A percentile compares a stretch with the other conserved stretches of the same genome.
Evolutionary conservation across 2,113 vertebrate genomes (phyloP).

Genomic region (Callopanchax toddi): DNA sequence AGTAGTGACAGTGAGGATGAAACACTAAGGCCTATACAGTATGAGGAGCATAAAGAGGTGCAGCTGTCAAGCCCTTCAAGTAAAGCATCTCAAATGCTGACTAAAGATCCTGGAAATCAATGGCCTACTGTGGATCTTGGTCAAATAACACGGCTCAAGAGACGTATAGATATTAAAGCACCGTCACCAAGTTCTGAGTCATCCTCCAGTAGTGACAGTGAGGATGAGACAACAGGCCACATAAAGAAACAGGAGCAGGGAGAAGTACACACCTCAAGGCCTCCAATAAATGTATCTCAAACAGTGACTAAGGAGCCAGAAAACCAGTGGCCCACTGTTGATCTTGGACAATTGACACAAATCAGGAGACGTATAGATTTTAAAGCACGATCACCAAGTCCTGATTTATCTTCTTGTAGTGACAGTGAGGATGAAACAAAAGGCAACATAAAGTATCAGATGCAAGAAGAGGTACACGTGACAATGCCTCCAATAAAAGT

Average conservation of each 20-base stretch:
- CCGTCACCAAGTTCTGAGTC: neutral
- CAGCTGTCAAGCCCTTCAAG: neutral
- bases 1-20: slow-evolving; percentile 35
- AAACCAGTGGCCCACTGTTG: neutral
- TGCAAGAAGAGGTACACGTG: neutral
- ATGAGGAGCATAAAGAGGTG: neutral
- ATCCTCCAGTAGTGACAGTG: slow-evolving; percentile 41
- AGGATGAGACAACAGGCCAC: neutral
- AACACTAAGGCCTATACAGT: neutral
- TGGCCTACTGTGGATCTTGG: slow-evolving; percentile 18
- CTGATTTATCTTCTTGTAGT: slow-evolving; percentile 20
- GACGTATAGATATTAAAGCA: slow-evolving; percentile 21
- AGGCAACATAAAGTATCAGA: neutral
- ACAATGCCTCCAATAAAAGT: neutral
- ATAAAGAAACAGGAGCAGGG: neutral
- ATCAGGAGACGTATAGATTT: slow-evolving; percentile 19
- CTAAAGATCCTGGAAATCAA: neutral
- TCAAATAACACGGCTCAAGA: neutral
- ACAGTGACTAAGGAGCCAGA: neutral
- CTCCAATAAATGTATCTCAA: neutral
- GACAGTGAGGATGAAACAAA: slow-evolving; percentile 25
- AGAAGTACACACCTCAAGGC: neutral
- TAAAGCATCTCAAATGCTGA: neutral
- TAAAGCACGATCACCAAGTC: neutral
- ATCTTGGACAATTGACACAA: neutral